phyloP scores from a whole-genome alignment of 2,113 vertebrate species.

The Hippocampus comes region DNA sequence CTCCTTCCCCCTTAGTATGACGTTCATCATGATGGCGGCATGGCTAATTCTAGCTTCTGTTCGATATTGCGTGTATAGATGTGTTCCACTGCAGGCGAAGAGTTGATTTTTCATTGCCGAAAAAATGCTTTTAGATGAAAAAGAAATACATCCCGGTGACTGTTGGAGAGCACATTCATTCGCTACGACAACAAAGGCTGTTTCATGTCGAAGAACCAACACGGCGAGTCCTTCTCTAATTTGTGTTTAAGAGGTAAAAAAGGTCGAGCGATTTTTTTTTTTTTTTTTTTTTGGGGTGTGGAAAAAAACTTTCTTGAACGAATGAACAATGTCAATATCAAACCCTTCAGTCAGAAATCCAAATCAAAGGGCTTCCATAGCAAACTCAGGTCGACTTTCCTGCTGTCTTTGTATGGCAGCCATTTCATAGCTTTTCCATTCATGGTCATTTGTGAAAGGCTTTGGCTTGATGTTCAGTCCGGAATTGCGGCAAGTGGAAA shows the following conservation, averaged over 20 bases:
- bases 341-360: conserved; percentile 10
- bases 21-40: background rate
- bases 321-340: background rate
- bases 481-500: background rate
- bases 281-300: no score
- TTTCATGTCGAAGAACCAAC: background rate
- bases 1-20: conserved; percentile 12
- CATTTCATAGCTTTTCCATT: background rate
- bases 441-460: conserved; percentile 1
- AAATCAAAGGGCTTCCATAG: conserved; percentile 10
- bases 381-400: conserved; percentile 11
- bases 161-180: background rate
- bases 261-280: background rate
- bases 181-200: background rate
- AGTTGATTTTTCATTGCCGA: no score
- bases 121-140: background rate
- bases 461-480: conserved; percentile 11
- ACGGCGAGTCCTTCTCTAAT: background rate
- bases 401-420: background rate
- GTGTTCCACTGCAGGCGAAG: background rate
- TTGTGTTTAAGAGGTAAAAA: background rate
- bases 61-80: background rate
- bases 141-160: background rate
- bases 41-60: background rate
- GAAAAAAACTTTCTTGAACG: background rate